These are phyloP conservation scores for Chascanopsetta lugubris DNA, from an alignment of 2,113 vertebrate species.

Conservation along the genomic window DNA sequence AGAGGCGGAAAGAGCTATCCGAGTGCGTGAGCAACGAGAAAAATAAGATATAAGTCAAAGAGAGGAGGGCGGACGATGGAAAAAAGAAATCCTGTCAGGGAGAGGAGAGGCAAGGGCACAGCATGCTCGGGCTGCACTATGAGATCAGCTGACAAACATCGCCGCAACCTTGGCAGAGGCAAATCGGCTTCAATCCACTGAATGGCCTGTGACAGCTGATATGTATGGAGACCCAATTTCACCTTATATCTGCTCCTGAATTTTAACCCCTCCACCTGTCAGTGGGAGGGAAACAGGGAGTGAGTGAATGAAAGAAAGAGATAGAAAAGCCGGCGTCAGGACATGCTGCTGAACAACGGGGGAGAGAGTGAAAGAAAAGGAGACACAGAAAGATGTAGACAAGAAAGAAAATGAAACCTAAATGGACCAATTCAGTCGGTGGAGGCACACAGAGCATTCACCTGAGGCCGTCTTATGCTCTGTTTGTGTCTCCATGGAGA, in stretches of 20 bases:
- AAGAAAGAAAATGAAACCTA: slow-evolving; percentile 73
- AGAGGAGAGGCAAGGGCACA: slow-evolving; percentile 30
- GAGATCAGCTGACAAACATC: slow-evolving; percentile 68
- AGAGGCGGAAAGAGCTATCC: slow-evolving; percentile 29
- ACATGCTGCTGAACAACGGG: slow-evolving; percentile 50
- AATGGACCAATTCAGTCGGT: slow-evolving; percentile 67
- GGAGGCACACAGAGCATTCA: slow-evolving; percentile 66
- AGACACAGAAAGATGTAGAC: slow-evolving; percentile 69
- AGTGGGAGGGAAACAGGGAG: slow-evolving; percentile 61
- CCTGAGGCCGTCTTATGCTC: slow-evolving; percentile 67
- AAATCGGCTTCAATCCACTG: slow-evolving; percentile 49
- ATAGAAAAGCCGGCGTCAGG: slow-evolving; percentile 31
- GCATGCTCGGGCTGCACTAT: slow-evolving; percentile 41
- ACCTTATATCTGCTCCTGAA: slow-evolving; percentile 50
- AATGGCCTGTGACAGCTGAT: slow-evolving; percentile 62
- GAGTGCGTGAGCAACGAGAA: slow-evolving; percentile 9
- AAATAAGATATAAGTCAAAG: slow-evolving; percentile 11
- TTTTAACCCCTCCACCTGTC: slow-evolving; percentile 45
- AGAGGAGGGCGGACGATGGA: slow-evolving; percentile 26
- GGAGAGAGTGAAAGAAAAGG: slow-evolving; percentile 62
- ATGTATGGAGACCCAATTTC: slow-evolving; percentile 63
- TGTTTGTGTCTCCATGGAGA: slow-evolving; percentile 78
- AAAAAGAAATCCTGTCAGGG: slow-evolving; percentile 30
- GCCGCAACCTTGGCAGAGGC: slow-evolving; percentile 48
- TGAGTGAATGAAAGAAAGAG: slow-evolving; percentile 52